Percentiles rank a stretch among this genome's conserved stretches.
These are phyloP conservation scores for Monopis laevigella DNA, from an alignment of 2,888 invertebrate genomes.

Conservation along the genomic window DNA sequence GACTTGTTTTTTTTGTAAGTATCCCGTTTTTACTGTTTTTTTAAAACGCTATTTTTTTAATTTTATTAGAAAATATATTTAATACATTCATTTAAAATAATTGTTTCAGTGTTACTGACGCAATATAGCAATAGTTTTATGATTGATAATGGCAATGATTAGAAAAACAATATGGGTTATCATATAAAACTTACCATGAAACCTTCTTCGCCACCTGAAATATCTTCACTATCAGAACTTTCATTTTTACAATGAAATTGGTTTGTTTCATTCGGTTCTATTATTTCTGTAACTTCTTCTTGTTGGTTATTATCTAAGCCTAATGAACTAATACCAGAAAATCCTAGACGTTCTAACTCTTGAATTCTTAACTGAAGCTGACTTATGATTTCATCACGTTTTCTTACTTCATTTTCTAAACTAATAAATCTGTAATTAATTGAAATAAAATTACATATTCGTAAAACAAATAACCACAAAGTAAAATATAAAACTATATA, in stretches of 20 bases:
- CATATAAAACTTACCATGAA: slow-evolving; percentile 60
- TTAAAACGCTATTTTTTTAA: no score
- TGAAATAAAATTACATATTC: background rate
- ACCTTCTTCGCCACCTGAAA: slow-evolving; percentile 52
- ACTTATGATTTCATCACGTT: slow-evolving; percentile 82
- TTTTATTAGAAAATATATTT: no score
- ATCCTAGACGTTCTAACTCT: slow-evolving; percentile 67
- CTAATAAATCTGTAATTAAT: slow-evolving; percentile 68
- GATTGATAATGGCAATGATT: no score
- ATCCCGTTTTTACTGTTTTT: no score
- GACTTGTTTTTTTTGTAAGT: no score
- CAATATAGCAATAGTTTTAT: no score
- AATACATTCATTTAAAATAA: no score
- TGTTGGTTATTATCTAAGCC: slow-evolving; percentile 21
- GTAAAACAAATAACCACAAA: slow-evolving; percentile 9
- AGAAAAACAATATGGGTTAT: no score
- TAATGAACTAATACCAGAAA: slow-evolving; percentile 25
- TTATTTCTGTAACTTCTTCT: slow-evolving; percentile 12
- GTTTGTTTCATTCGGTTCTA: no score
- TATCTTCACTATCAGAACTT: slow-evolving; percentile 58
- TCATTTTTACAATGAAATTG: slow-evolving; percentile 42
- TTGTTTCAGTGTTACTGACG: no score
- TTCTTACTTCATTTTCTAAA: slow-evolving; percentile 82
- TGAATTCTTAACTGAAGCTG: slow-evolving; percentile 78
- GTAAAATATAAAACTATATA: no score